phyloP scores from a whole-genome alignment of 2,113 vertebrate species.

The Alouatta palliata region DNA sequence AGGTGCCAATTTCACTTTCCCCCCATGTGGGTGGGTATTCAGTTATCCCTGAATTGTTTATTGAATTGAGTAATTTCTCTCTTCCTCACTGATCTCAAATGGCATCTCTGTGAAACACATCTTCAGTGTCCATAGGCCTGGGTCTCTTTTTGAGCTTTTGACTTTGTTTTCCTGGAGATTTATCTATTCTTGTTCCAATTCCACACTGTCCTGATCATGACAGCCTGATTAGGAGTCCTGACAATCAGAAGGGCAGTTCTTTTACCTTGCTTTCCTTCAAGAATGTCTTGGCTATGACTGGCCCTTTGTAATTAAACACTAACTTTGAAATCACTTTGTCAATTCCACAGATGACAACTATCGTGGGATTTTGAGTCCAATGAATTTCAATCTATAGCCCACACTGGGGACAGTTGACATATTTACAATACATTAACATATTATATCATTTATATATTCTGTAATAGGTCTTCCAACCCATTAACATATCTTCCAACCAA shows the following conservation, averaged over 20 bases:
- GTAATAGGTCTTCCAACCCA: no score
- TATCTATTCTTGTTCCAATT: neutral
- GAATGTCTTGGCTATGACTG: no score
- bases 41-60: rapidly evolving
- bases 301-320: neutral
- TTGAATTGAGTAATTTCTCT: neutral
- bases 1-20: neutral
- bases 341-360: neutral
- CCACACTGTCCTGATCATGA: neutral
- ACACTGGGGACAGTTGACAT: neutral
- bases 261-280: no score
- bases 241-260: neutral
- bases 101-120: neutral
- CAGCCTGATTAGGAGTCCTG: no score
- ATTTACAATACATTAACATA: neutral
- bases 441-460: neutral
- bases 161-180: neutral
- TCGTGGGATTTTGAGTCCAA: neutral
- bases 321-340: no score
- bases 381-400: neutral
- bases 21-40: no score
- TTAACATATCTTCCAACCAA: no score
- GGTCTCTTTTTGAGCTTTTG: neutral
- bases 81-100: neutral
- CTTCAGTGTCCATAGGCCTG: neutral